Evolutionary conservation across 37 sponge, comb jelly and placozoan species (phyloP), one percentile per base, ranked within the genome.

Genomic region (Agelas oroides): DNA sequence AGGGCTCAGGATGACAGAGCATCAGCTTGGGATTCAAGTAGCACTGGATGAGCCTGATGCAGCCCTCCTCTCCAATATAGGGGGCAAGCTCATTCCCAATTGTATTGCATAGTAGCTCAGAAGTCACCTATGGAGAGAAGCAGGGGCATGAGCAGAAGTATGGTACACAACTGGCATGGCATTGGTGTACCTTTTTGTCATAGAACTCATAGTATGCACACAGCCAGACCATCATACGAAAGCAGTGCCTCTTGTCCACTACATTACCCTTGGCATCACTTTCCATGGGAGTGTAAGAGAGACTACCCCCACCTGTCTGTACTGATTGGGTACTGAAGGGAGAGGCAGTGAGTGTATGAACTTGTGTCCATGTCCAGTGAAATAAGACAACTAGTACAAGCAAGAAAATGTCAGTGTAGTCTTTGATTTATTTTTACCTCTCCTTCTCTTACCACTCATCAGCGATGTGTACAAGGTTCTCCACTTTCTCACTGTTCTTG

Each of bases 201-300:
- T 78, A 94, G 65, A 91, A 94, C 21, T 91, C 91, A 70, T 94
- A 81, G 79, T 90, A 94, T 17, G 76, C 68, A 31, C 59, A 82
- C 13, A 94, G 77, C 95, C 95, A 94, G 33, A 94, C 59, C 53
- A 80, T 61, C 91, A 94, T 90, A 19, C 65, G 78, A 60, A 86
- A 86, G 65, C 21, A 55, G 27, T 55, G 75, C 3, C 58, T 39
- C 39, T 25, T 62, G 23, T 77, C 62, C 23, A 19, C 31, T 16
- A 13, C 39, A 8, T 38, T 5, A 1, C 11, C 30, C 1, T 6
- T 3, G 18, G 18, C 31, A 53, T 2, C 57, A n/a, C 31, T 5
- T 5, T 6, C 19, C n/a, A 2, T 27, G 28, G 19, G 19, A 32
- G n/a, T n/a, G n/a, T n/a, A n/a, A n/a, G 69, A 6, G 19, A 25